Percentiles rank a stretch among this genome's conserved stretches.
Evolutionary conservation across 1,140 invertebrate genomes (phyloP).

Genomic region (Semibalanus balanoides): DNA sequence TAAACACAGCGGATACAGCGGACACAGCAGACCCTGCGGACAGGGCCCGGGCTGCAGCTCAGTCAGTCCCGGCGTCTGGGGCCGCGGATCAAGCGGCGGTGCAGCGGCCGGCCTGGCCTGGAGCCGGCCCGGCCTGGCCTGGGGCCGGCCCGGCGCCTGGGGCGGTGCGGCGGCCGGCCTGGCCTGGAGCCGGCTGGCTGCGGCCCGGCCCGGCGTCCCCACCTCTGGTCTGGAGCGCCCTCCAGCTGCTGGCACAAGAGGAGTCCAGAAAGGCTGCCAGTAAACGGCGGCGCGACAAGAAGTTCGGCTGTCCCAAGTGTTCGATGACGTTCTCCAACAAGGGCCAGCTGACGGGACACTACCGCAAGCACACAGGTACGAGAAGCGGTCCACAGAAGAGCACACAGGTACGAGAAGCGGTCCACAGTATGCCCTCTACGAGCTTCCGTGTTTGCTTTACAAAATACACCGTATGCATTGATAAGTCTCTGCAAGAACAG

Average conservation of each 20-base stretch:
- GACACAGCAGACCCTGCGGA: too few relatives aligned
- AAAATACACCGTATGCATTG: background rate
- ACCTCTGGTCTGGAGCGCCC: background rate
- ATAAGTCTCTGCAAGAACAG: background rate
- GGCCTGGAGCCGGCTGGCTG: background rate
- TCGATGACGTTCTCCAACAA: constrained; percentile 3
- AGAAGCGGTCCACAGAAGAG: too few relatives aligned
- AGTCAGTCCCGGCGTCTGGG: background rate
- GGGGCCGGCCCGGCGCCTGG: background rate
- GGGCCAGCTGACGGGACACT: background rate
- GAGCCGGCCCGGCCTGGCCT: too few relatives aligned
- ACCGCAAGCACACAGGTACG: background rate
- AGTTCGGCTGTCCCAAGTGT: background rate
- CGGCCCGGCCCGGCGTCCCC: too few relatives aligned
- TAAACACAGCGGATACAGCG: too few relatives aligned
- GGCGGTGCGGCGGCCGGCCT: too few relatives aligned
- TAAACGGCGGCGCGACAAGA: background rate
- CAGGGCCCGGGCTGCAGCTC: too few relatives aligned
- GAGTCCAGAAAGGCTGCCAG: background rate
- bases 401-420: too few relatives aligned
- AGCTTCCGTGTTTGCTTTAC: too few relatives aligned
- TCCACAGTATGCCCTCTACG: too few relatives aligned
- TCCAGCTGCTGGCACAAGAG: background rate
- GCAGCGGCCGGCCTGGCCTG: too few relatives aligned
- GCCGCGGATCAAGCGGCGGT: too few relatives aligned